phyloP scores from a whole-genome alignment of 2,888 invertebrate species.

The Melanophora roralis region DNA sequence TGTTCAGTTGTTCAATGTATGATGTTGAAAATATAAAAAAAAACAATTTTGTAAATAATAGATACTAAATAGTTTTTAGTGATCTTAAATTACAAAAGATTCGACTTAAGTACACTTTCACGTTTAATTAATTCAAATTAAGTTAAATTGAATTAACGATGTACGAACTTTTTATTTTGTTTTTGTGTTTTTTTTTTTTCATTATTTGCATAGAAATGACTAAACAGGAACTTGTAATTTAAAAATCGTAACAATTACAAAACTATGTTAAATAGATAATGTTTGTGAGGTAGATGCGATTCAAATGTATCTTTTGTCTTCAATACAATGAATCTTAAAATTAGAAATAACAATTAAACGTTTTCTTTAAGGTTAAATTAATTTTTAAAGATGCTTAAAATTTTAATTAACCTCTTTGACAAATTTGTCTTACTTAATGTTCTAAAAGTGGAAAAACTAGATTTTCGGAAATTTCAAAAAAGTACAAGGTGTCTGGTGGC shows the following conservation, averaged over 20 bases:
- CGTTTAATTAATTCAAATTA: constrained; percentile 45
- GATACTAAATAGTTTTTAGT: background rate
- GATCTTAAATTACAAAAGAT: constrained; percentile 19
- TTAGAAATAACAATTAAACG: background rate
- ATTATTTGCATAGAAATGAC: constrained; percentile 18
- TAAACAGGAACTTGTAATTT: constrained; percentile 58
- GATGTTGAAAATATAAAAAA: background rate
- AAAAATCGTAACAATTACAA: constrained; percentile 46
- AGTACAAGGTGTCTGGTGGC: too few relatives aligned
- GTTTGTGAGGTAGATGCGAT: too few relatives aligned
- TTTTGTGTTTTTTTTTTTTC: background rate
- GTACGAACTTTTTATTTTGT: background rate
- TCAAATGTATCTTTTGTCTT: too few relatives aligned
- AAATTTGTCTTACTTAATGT: too few relatives aligned
- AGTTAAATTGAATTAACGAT: constrained; percentile 37
- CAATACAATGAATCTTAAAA: background rate
- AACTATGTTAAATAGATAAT: background rate
- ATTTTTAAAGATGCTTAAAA: background rate
- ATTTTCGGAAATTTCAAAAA: too few relatives aligned
- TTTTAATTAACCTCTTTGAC: too few relatives aligned
- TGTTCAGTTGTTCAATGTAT: background rate
- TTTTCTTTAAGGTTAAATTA: background rate
- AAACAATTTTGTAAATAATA: background rate
- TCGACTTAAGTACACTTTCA: constrained; percentile 1
- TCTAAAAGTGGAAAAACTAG: too few relatives aligned